Conservation (phyloP, 1,140 invertebrate genomes). For the Coenobita brevimanus region DNA sequence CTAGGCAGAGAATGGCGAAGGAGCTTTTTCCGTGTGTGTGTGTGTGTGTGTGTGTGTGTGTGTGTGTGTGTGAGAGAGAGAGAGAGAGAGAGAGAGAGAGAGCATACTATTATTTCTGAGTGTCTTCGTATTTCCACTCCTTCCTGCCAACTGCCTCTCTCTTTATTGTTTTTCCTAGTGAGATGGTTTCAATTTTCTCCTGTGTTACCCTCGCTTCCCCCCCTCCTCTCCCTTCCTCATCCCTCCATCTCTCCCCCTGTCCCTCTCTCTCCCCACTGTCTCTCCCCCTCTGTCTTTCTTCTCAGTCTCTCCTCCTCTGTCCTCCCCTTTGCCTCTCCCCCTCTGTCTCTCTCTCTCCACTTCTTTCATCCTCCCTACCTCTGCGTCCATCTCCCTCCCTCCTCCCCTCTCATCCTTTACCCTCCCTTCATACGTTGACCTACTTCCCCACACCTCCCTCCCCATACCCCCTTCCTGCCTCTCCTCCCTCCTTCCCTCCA, state of each 20-base stretch:
- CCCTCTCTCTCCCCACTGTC: background rate
- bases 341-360: background rate
- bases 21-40: too few relatives aligned
- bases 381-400: background rate
- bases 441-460: background rate
- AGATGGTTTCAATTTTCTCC: background rate
- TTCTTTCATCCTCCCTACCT: background rate
- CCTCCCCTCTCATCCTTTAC: background rate
- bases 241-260: background rate
- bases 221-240: background rate
- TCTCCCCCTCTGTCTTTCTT: background rate
- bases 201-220: background rate
- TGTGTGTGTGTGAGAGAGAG: too few relatives aligned
- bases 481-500: background rate
- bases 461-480: background rate
- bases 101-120: too few relatives aligned
- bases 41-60: too few relatives aligned
- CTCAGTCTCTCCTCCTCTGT: background rate
- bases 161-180: too few relatives aligned
- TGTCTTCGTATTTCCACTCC: too few relatives aligned
- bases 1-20: too few relatives aligned
- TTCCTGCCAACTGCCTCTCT: too few relatives aligned
- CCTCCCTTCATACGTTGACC: background rate
- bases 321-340: background rate
- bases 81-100: too few relatives aligned